Base-by-base conservation (phyloP, 2,888 invertebrate genomes). In the Drosophila anceps region DNA sequence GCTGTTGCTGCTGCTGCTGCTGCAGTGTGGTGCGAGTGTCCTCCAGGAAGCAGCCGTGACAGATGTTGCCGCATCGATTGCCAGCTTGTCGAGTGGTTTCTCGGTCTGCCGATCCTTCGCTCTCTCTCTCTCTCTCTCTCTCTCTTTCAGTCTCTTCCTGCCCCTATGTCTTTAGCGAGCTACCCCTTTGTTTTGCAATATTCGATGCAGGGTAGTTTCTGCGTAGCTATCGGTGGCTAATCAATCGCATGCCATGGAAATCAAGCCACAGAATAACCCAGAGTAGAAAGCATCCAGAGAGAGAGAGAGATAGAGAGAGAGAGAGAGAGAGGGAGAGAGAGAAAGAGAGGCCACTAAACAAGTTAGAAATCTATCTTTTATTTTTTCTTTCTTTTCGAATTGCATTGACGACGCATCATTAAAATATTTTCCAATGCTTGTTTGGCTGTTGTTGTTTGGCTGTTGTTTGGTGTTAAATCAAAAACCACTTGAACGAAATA, bases 401-500 rank as follows among this genome's bases (percentile, higher is more conserved):
- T 86, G 86, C 84, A 86, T 83, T 81, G 75, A 75, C 86, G 82
- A 82, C 85, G 83, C 86, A 85, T 85, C 85, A 85, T 85, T 85
- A 85, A 85, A 85, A 90, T 85, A 90, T 85, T 85, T 86, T 81
- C 88, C 89, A 88, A 69, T 85, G 81, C 80, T 74, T 62, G 79
- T 78, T 79, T 73, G 80, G 63, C 68, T 53, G 77, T 55, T 76
- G 67, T 62, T 76, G 63, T 77, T 77, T 81, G 84, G 84, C 79
- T 72, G 67, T 64, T 76, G 63, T 77, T 77, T 89, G 84, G 84
- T 84, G 84, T 89, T 84, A 84, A 87, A 84, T 84, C 84, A 84
- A 84, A 84, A 84, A 84, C 88, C 84, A 90, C 90, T 84, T 84
- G 84, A 90, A 90, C 84, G 88, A 84, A 90, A 86, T 85, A 86